Conservation (phyloP, 1,140 invertebrate species). For the Drosophila sp. region DNA sequence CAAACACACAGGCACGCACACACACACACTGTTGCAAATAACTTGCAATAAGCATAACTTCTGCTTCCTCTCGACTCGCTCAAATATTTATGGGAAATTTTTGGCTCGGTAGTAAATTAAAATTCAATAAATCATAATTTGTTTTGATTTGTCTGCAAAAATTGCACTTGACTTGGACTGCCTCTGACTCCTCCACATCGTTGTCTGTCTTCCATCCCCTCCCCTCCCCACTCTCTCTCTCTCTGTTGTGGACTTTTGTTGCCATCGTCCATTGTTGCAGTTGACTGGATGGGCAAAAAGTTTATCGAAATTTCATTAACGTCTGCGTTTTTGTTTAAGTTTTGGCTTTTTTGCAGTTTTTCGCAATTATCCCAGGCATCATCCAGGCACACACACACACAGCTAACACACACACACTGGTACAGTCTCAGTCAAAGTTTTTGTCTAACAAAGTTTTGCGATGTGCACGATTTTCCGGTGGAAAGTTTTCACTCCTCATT, state of each 20-base stretch:
- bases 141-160: constrained; percentile 55
- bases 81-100: constrained; percentile 79
- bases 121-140: constrained; percentile 81
- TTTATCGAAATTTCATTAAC: constrained; percentile 80
- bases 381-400: constrained; percentile 7
- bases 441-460: constrained; percentile 39
- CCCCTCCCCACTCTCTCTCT: background rate
- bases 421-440: constrained; percentile 45
- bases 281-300: constrained; percentile 59
- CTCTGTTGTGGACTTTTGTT: background rate
- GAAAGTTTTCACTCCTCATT: constrained; percentile 41
- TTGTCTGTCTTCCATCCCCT: too few relatives aligned
- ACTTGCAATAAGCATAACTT: constrained; percentile 75
- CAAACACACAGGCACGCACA: background rate
- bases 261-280: constrained; percentile 48
- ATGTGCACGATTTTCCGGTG: constrained; percentile 71
- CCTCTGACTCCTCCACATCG: background rate
- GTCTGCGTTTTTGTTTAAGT: constrained; percentile 78
- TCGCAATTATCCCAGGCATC: constrained; percentile 66
- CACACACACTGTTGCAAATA: constrained; percentile 34
- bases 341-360: constrained; percentile 65
- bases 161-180: constrained; percentile 33
- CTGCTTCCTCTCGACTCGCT: constrained; percentile 51
- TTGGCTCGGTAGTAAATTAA: constrained; percentile 71
- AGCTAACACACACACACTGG: constrained; percentile 1